These are phyloP conservation scores for Syrphus vitripennis DNA, from an alignment of 2,888 invertebrate genomes.

Conservation along the genomic window DNA sequence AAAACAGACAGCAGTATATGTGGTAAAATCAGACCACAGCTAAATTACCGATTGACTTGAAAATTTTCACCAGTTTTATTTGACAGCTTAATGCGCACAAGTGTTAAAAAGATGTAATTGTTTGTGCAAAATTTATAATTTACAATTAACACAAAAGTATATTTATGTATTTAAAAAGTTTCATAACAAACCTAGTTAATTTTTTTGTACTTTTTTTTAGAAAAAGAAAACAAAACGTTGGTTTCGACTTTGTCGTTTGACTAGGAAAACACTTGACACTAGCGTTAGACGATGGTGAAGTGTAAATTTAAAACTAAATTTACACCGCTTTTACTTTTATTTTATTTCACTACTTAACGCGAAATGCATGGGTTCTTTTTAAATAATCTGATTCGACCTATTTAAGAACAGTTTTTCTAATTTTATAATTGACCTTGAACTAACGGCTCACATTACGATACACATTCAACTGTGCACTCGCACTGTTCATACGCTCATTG, in stretches of 20 bases:
- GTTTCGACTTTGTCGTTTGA: not conserved
- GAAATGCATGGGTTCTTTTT: not conserved
- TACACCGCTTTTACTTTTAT: not conserved
- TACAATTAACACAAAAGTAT: not conserved
- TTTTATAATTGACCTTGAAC: constrained; percentile 65
- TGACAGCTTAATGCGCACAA: constrained; percentile 9
- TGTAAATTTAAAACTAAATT: not conserved
- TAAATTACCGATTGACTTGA: not conserved
- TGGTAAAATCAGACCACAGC: not conserved
- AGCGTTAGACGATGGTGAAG: not conserved
- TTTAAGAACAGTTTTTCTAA: constrained; percentile 46
- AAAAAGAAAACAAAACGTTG: not conserved
- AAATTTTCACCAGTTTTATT: not conserved
- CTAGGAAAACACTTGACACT: not conserved
- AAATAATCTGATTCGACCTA: constrained; percentile 50
- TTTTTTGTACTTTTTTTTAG: not conserved
- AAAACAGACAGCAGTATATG: not conserved
- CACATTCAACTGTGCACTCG: constrained; percentile 10
- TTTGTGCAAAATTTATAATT: not conserved
- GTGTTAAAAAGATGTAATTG: not conserved
- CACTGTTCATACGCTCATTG: not conserved
- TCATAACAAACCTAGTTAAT: constrained; percentile 10
- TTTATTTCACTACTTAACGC: not conserved
- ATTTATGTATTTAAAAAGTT: not conserved
- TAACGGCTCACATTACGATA: constrained; percentile 22